Conservation (phyloP, 2,888 invertebrate species). For the Harpagoxenus sublaevis region DNA sequence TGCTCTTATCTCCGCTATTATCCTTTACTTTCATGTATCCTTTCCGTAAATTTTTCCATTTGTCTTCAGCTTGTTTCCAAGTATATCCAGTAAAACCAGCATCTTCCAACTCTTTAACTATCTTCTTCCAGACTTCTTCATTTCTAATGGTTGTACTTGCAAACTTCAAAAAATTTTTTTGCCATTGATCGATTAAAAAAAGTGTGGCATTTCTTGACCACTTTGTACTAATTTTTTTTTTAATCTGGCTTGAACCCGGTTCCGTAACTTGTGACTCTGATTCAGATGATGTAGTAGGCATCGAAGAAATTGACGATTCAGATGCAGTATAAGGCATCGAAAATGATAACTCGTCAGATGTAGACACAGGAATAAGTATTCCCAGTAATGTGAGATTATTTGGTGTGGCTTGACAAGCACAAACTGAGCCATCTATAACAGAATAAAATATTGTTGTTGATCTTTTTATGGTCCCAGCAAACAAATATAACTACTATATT, state of each 20-base stretch:
- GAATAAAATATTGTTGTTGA: too few species aligned
- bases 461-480: too few species aligned
- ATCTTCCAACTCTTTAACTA: background rate
- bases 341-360: background rate
- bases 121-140: background rate
- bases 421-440: conserved; percentile 1
- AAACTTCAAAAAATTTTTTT: conserved; percentile 1
- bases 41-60: conserved; percentile 21
- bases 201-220: background rate
- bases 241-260: background rate
- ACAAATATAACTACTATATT: too few species aligned
- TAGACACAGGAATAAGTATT: background rate
- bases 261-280: background rate
- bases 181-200: background rate
- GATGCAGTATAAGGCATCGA: too few species aligned
- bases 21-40: conserved; percentile 17
- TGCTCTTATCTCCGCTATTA: conserved; percentile 2
- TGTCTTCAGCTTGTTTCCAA: background rate
- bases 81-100: background rate
- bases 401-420: background rate
- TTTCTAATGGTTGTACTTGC: conserved; percentile 3
- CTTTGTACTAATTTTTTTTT: background rate
- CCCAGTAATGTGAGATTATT: background rate
- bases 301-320: background rate
- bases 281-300: background rate